Evolutionary conservation across 2,888 invertebrate genomes (phyloP), one percentile per base, ranked within the genome.

Genomic region (Caenorhabditis afra): DNA sequence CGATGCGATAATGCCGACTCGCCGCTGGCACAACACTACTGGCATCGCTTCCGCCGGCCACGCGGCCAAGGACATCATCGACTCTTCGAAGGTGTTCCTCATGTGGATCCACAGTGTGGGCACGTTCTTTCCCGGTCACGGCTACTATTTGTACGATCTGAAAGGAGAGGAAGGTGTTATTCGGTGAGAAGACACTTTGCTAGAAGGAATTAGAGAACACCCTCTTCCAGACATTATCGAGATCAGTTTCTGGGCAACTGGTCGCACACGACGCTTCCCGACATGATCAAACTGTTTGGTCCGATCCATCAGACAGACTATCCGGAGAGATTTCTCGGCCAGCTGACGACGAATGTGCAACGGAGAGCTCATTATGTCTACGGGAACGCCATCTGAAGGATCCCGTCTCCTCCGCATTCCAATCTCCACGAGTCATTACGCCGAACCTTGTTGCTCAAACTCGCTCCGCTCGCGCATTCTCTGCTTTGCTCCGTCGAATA

Each of bases 21-120:
- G 37, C n/a, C 37, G 57, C 10, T 57, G 39, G 35, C 37, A 57
- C 18, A 37, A 37, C n/a, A 16, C 57, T 3, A 57, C 57, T 18
- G 57, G 39, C 3, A n/a, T 57, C 12, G 39, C 39, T 5, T 1
- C 3, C n/a, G 4, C 16, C n/a, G 39, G 57, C 14, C 39, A 57
- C 18, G 20, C 57, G 7, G 5, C 39, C n/a, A 57, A 57, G 16
- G 35, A 37, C 37, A 37, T 57, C 12, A 16, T 57, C 5, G 16
- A 39, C 18, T 16, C 57, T 1, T n/a, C 10, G 18, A 57, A 57
- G 20, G 39, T 57, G 35, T 39, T 41, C 14, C 10, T 20, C 7
- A 58, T 58, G 58, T 41, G 20, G 18, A 20, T 58, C 7, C 58
- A 58, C 39, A n/a, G 39, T 35, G 41, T 41, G 2, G 44, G 7